Conservation (phyloP, 2,113 vertebrate species). For the Lethenteron reissneri region DNA sequence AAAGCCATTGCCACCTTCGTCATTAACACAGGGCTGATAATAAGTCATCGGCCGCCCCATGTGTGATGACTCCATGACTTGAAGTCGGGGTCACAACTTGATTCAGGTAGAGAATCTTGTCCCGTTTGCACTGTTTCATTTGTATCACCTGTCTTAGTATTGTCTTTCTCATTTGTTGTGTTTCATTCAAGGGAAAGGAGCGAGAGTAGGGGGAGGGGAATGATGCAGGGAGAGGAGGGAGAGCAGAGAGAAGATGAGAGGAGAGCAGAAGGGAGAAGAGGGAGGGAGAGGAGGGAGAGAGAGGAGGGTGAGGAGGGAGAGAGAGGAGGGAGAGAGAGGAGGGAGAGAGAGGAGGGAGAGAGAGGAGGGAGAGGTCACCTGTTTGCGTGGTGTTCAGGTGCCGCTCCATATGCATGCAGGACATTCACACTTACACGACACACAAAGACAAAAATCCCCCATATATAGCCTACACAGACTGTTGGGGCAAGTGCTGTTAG, state of each 20-base stretch:
- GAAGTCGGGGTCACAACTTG: no score
- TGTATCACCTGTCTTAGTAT: no score
- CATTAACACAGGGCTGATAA: no score
- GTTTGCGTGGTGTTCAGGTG: neutral
- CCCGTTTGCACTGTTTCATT: no score
- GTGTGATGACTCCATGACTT: no score
- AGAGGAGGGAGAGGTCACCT: neutral
- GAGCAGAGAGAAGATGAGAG: neutral
- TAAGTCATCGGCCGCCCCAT: no score
- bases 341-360: neutral
- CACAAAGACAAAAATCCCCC: conserved; percentile 15
- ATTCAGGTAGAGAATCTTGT: no score
- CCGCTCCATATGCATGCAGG: conserved; percentile 7
- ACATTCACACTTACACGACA: conserved; percentile 12
- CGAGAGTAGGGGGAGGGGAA: neutral
- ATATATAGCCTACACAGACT: no score
- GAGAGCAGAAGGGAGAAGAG: neutral
- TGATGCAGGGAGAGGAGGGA: neutral
- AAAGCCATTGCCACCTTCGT: no score
- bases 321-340: conserved; percentile 20
- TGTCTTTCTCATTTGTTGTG: no score
- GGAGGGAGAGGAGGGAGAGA: neutral
- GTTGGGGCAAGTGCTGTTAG: no score
- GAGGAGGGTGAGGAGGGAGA: conserved; percentile 25
- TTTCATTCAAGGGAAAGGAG: neutral